These are phyloP conservation scores for Calidris pugnax DNA, from an alignment of 2,113 vertebrate genomes.

Conservation along the genomic window DNA sequence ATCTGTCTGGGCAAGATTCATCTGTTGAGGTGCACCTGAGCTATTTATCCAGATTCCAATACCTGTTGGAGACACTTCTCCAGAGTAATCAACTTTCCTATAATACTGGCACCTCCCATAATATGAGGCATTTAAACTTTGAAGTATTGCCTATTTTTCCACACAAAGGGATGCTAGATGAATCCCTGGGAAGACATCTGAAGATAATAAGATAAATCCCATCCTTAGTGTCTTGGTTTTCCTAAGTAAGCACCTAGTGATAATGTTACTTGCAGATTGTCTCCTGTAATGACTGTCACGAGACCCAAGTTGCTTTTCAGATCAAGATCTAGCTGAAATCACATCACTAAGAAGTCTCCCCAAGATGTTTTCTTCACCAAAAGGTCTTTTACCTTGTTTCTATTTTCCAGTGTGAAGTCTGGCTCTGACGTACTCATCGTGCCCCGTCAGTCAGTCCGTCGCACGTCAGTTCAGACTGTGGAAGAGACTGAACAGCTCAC, in stretches of 20 bases:
- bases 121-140: not conserved
- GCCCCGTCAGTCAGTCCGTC: not conserved
- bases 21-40: not conserved
- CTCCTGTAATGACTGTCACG: not conserved
- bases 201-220: not conserved
- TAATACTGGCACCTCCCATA: not conserved
- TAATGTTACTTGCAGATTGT: not conserved
- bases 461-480: not conserved
- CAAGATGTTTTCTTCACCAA: not conserved
- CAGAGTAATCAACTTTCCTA: not conserved
- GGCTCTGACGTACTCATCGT: not conserved
- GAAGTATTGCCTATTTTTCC: not conserved
- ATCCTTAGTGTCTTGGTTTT: not conserved
- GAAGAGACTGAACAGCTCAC: conserved; percentile 30
- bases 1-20: not conserved
- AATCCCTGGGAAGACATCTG: not conserved
- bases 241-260: not conserved
- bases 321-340: not conserved
- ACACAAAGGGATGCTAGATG: not conserved
- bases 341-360: not conserved
- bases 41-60: not conserved
- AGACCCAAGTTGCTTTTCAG: not conserved
- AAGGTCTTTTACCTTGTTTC: not conserved
- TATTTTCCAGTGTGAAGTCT: not conserved
- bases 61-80: not conserved